A percentile compares a stretch with the other conserved stretches of the same genome.
phyloP scores from a whole-genome alignment of 2,888 invertebrate genomes.

The Diarsia mendica region DNA sequence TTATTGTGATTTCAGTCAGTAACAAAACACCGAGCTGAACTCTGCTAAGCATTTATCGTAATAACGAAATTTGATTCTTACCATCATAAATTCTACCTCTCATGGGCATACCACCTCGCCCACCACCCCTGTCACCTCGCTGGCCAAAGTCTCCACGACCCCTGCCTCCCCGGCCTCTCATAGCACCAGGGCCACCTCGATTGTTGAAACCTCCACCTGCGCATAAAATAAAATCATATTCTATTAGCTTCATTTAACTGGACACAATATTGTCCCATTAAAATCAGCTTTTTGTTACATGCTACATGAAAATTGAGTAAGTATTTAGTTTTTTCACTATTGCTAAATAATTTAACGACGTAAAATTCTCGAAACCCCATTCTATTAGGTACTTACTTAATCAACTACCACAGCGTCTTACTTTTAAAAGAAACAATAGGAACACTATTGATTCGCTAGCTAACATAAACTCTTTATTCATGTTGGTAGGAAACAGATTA shows the following conservation, averaged over 20 bases:
- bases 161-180: slow-evolving; percentile 84
- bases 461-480: background rate
- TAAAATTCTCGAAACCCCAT: too few species aligned
- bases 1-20: background rate
- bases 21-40: background rate
- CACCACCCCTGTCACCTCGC: slow-evolving; percentile 82
- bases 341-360: too few species aligned
- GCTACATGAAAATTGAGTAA: too few species aligned
- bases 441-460: too few species aligned
- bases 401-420: too few species aligned
- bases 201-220: slow-evolving; percentile 84
- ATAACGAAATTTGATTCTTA: background rate
- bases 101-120: slow-evolving; percentile 86
- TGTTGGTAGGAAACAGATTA: background rate
- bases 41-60: background rate
- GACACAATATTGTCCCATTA: too few species aligned
- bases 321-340: too few species aligned
- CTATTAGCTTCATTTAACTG: background rate
- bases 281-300: too few species aligned
- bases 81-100: slow-evolving; percentile 75
- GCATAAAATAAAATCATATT: slow-evolving; percentile 6
- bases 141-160: slow-evolving; percentile 86
- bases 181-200: slow-evolving; percentile 84
- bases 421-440: too few species aligned
- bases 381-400: too few species aligned